phyloP scores from a whole-genome alignment of 92 coral and sea anemone genomes.

The Ricordea florida region DNA sequence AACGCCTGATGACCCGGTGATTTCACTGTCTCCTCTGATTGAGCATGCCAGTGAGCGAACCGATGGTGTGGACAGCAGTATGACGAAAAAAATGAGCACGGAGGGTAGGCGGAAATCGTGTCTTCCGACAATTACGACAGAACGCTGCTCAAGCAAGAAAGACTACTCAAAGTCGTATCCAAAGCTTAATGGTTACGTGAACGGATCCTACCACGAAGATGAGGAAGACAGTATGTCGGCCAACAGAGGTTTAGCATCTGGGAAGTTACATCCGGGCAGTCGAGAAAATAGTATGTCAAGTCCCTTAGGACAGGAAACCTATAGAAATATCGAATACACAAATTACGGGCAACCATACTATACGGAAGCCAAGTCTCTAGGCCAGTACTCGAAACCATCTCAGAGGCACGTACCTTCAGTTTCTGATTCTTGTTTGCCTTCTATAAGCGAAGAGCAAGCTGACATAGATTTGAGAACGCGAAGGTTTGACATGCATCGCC shows the following conservation, averaged over 20 bases:
- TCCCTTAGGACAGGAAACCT: not conserved
- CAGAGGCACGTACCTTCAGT: not conserved
- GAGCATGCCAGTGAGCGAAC: constrained; percentile 29
- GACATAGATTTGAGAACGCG: not conserved
- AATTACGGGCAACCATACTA: constrained; percentile 24
- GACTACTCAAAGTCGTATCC: not conserved
- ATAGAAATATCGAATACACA: not conserved
- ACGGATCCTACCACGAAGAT: constrained; percentile 70
- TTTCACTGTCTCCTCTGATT: constrained; percentile 48
- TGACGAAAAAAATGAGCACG: not conserved
- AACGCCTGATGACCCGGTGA: constrained; percentile 16
- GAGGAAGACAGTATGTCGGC: constrained; percentile 48
- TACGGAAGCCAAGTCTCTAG: constrained; percentile 39
- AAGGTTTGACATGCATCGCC: not conserved
- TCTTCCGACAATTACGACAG: constrained; percentile 48
- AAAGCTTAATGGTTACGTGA: constrained; percentile 62
- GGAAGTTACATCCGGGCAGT: too few species aligned
- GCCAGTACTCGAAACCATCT: not conserved
- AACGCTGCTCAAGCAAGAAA: constrained; percentile 18
- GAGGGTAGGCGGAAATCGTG: constrained; percentile 48
- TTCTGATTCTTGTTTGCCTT: constrained; percentile 45
- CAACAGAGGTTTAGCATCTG: not conserved
- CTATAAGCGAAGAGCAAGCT: constrained; percentile 40
- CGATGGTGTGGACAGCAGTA: not conserved
- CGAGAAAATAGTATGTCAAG: too few species aligned